These are phyloP conservation scores for Syngnathus typhle DNA, from an alignment of 2,113 vertebrate species.

Conservation along the genomic window DNA sequence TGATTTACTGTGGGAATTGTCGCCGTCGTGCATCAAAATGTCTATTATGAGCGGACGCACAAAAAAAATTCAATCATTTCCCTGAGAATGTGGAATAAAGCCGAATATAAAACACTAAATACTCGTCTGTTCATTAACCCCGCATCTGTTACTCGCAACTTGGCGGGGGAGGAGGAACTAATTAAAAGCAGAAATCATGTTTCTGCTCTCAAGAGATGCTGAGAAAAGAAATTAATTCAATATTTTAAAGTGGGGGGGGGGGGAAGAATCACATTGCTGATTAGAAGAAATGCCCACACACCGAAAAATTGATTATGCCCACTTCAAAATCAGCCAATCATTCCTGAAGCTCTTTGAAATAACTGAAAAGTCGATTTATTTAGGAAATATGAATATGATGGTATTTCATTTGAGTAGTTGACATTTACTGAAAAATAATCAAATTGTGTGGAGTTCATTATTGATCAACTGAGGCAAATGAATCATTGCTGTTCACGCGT, in stretches of 20 bases:
- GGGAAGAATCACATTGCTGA: not conserved
- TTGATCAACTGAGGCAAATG: too few species aligned
- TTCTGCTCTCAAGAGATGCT: slow-evolving; percentile 7
- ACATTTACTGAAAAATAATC: too few species aligned
- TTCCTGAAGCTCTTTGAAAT: not conserved
- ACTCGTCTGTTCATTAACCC: slow-evolving; percentile 30
- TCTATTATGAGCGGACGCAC: not conserved
- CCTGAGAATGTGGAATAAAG: not conserved
- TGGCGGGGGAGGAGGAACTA: slow-evolving; percentile 11
- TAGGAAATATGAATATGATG: too few species aligned
- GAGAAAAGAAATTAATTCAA: not conserved
- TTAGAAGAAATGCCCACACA: not conserved
- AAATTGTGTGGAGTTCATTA: too few species aligned
- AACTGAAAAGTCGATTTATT: too few species aligned
- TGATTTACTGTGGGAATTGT: not conserved
- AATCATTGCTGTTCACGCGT: too few species aligned
- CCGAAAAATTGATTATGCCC: not conserved
- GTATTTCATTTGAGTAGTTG: too few species aligned
- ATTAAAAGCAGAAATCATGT: slow-evolving; percentile 31
- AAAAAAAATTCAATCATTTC: not conserved
- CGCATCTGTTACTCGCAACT: slow-evolving; percentile 15
- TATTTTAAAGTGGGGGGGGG: not conserved
- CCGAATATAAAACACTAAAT: not conserved
- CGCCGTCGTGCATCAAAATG: not conserved
- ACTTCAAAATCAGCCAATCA: not conserved